Evolutionary conservation across 2,113 vertebrate species (phyloP).

Genomic region (Phasianus colchicus): DNA sequence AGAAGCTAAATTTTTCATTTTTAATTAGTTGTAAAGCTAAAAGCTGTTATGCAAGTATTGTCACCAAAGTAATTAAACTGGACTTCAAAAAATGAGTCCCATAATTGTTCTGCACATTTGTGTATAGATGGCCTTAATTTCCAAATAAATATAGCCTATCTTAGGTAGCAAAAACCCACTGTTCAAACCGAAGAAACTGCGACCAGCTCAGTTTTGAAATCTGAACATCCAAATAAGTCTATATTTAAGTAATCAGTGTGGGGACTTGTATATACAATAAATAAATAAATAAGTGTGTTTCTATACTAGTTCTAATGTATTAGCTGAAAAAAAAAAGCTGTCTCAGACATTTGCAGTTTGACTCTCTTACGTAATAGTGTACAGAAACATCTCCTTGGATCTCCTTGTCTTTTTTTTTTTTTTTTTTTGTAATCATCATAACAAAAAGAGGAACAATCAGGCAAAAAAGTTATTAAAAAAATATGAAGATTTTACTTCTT

Average conservation of each 20-base stretch:
- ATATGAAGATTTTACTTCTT: not conserved
- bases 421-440: not conserved
- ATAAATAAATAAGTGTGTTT: not conserved
- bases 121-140: not conserved
- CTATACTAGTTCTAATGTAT: not conserved
- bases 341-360: not conserved
- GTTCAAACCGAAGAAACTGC: not conserved
- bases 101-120: conserved; percentile 20
- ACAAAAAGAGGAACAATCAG: not conserved
- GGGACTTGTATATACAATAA: not conserved
- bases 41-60: conserved; percentile 24
- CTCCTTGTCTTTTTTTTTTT: not conserved
- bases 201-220: not conserved
- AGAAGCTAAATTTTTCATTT: conserved; percentile 16
- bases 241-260: not conserved
- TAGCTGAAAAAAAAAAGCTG: not conserved
- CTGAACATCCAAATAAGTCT: not conserved
- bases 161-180: not conserved
- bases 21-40: conserved; percentile 34
- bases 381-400: not conserved
- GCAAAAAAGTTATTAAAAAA: not conserved
- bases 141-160: not conserved
- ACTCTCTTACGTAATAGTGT: not conserved
- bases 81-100: conserved; percentile 44
- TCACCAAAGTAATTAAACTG: conserved; percentile 37